Conservation (phyloP, 1,140 invertebrate genomes). For the Pseudomyrmex dendroicus region DNA sequence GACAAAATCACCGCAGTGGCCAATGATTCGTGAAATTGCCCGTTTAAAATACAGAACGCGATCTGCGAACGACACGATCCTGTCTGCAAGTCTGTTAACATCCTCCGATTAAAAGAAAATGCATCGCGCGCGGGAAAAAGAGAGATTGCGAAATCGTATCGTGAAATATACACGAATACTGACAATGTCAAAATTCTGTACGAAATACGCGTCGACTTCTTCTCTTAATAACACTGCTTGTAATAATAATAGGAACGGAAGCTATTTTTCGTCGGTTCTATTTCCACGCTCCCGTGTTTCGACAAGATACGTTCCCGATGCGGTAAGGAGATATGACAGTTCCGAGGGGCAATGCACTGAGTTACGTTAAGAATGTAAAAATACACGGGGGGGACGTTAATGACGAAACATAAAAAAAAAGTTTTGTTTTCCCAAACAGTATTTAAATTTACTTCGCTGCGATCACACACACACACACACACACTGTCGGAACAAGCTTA, state of each 20-base stretch:
- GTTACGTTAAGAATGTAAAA: conserved; percentile 12
- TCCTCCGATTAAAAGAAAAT: neutral
- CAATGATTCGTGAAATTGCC: conserved; percentile 84
- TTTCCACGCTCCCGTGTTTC: conserved; percentile 39
- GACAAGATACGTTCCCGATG: conserved; percentile 29
- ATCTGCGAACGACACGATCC: neutral
- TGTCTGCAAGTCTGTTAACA: conserved; percentile 17
- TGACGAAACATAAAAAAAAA: neutral
- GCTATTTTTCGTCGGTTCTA: conserved; percentile 42
- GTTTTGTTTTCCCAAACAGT: neutral
- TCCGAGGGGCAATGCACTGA: conserved; percentile 29
- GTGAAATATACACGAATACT: conserved; percentile 12
- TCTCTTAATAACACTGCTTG: conserved; percentile 37
- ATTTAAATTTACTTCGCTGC: neutral
- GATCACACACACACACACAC: too few species aligned
- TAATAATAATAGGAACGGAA: conserved; percentile 28
- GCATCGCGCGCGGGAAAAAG: neutral
- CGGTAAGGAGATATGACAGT: neutral
- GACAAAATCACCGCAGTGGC: conserved; percentile 82
- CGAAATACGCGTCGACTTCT: neutral
- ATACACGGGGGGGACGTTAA: neutral
- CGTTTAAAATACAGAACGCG: conserved; percentile 79
- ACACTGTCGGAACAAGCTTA: too few species aligned
- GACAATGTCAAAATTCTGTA: conserved; percentile 9
- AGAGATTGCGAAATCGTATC: conserved; percentile 1